Base-by-base conservation (phyloP, 2,797 vertebrate genomes). In the Premnoplex brunnescens region DNA sequence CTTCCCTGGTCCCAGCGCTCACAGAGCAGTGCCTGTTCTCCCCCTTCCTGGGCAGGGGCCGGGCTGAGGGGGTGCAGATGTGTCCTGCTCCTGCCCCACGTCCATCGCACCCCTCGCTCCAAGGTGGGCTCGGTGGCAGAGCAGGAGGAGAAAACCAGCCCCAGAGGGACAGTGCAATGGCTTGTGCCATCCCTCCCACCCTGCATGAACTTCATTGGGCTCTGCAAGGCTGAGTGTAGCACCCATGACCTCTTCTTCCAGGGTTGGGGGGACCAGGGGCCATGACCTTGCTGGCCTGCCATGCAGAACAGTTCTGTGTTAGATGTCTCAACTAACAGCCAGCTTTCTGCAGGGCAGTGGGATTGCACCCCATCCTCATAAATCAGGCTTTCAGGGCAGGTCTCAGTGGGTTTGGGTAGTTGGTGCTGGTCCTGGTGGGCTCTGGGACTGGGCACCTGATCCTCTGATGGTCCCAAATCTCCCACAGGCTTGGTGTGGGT, bases 1-100 rank as follows among this genome's bases (percentile, higher is more conserved):
- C 96, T 96, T 95, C 83, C 95, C 94, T 21, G 90, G 49, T 66
- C 83, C 48, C 74, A 16, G 82, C 11, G 1, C 48, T 58, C 80
- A 95, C 91, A 96, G 74, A 96, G 83, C 95, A 66, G 80, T 0
- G 80, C 92, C 93, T 94, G 96, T 95, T 95, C 93, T 86, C 73
- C 91, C 87, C 67, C 26, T 12, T 2, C 37, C 55, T 32, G 21
- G 63, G 74, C 72, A 63, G 91, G 91, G 93, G 88, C 94, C 12
- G 2, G 44, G 28, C 80, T 73, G 28, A 49, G 87, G 83, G 16
- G 87, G 10, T 5, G 15, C 60, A 32, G 14, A 24, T 22, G 32
- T n/a, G 59, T 30, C 85, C 73, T 90, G 21, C 7, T 84, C 68
- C 46, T 43, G 51, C 60, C 34, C 73, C 0, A 4, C 14, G 14